Percentiles rank a stretch among this genome's conserved stretches.
Evolutionary conservation across 2,113 vertebrate species (phyloP).

Genomic region (Saguinus imperator): DNA sequence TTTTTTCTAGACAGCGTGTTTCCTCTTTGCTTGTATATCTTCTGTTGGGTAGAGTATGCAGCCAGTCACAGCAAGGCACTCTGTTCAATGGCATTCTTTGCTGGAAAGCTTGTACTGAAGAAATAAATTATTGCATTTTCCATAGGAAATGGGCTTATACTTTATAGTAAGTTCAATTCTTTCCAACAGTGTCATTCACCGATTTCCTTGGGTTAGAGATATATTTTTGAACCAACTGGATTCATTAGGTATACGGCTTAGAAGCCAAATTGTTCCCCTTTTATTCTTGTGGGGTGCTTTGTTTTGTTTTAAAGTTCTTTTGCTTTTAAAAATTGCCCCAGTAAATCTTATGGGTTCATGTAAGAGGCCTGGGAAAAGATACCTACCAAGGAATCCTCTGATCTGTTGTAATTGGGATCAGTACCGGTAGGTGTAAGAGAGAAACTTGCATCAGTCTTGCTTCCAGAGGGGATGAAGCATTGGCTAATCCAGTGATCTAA

Average conservation of each 20-base stretch:
- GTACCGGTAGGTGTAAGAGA: background rate
- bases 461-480: background rate
- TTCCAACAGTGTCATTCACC: slow-evolving; percentile 43
- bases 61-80: slow-evolving; percentile 7
- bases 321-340: slow-evolving; percentile 7
- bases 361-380: background rate
- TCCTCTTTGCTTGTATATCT: slow-evolving; percentile 59
- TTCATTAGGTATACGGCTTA: slow-evolving; percentile 27
- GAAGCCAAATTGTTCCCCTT: background rate
- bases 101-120: slow-evolving; percentile 58
- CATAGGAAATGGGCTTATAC: slow-evolving; percentile 31
- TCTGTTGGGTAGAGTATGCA: slow-evolving; percentile 6
- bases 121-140: slow-evolving; percentile 62
- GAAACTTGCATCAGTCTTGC: background rate
- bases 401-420: background rate
- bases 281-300: background rate
- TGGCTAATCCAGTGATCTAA: background rate
- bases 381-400: background rate
- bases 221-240: background rate
- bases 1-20: slow-evolving; percentile 64
- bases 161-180: slow-evolving; percentile 51
- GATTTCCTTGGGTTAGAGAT: slow-evolving; percentile 5
- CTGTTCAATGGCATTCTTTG: slow-evolving; percentile 43
- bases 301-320: slow-evolving; percentile 53
- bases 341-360: slow-evolving; percentile 6